These are phyloP conservation scores for Drosophila antonietae DNA, from an alignment of 2,888 invertebrate species.

Conservation along the genomic window DNA sequence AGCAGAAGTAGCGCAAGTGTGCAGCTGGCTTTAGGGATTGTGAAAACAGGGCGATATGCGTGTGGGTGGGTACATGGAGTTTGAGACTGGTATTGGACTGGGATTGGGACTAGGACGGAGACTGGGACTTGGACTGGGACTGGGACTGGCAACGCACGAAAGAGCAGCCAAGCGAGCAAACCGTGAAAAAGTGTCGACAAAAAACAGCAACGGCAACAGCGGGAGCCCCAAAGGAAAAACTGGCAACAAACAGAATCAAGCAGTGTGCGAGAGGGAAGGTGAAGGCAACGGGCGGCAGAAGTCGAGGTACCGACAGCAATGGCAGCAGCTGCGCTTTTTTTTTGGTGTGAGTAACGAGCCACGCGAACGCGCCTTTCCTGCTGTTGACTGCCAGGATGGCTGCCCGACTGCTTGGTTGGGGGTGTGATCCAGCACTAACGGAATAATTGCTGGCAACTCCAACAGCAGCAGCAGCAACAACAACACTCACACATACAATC, in stretches of 20 bases:
- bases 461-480: slow-evolving; percentile 45
- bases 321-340: slow-evolving; percentile 72
- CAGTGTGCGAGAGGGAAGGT: background rate
- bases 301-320: slow-evolving; percentile 44
- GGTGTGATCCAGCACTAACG: slow-evolving; percentile 73
- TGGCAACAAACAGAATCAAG: slow-evolving; percentile 34
- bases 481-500: slow-evolving; percentile 27
- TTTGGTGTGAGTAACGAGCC: slow-evolving; percentile 77
- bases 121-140: slow-evolving; percentile 2
- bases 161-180: slow-evolving; percentile 79
- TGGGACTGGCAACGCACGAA: slow-evolving; percentile 67
- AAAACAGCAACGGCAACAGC: slow-evolving; percentile 67
- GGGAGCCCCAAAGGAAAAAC: slow-evolving; percentile 42
- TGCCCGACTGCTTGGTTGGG: slow-evolving; percentile 21
- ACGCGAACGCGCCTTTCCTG: slow-evolving; percentile 74
- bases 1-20: slow-evolving; percentile 18
- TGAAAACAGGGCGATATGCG: slow-evolving; percentile 30
- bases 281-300: slow-evolving; percentile 4
- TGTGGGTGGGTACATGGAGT: background rate
- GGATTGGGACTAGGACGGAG: slow-evolving; percentile 11
- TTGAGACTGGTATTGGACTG: background rate
- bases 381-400: slow-evolving; percentile 36
- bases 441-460: slow-evolving; percentile 78
- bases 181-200: slow-evolving; percentile 80
- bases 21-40: slow-evolving; percentile 43